Evolutionary conservation across 2,113 vertebrate species (phyloP).

Genomic region (Ursus arctos): DNA sequence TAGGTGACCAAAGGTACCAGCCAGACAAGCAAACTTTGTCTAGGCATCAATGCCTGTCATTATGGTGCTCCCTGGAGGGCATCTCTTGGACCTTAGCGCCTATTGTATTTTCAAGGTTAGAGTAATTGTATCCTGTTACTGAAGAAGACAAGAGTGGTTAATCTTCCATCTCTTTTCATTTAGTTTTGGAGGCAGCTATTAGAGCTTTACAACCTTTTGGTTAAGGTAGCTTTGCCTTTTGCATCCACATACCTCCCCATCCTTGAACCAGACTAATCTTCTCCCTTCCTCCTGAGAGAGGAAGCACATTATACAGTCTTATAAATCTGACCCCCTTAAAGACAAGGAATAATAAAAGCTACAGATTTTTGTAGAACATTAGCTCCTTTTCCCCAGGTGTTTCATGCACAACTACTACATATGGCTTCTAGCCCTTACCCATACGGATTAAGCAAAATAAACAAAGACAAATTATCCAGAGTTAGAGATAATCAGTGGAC

Average conservation of each 20-base stretch:
- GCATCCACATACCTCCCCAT: not conserved
- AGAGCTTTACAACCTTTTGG: not conserved
- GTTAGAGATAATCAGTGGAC: conserved; percentile 15
- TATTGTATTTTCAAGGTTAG: not conserved
- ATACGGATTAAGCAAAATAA: not conserved
- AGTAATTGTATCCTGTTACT: not conserved
- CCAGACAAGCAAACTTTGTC: not conserved
- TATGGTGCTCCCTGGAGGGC: not conserved
- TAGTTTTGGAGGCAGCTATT: not conserved
- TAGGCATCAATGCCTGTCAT: not conserved
- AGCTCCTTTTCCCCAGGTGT: not conserved
- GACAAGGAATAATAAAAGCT: not conserved
- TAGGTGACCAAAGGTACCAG: not conserved
- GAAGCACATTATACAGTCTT: not conserved
- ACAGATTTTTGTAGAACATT: not conserved
- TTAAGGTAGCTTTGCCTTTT: not conserved
- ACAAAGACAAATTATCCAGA: conserved; percentile 2
- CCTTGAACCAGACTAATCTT: not conserved
- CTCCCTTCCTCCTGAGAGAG: not conserved
- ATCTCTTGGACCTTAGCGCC: not conserved
- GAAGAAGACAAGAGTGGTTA: not conserved
- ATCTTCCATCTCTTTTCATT: not conserved
- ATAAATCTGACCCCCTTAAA: not conserved
- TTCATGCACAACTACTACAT: not conserved
- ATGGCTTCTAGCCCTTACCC: not conserved